Conservation (phyloP, 2,113 vertebrate genomes). For the Centropus unirufus region DNA sequence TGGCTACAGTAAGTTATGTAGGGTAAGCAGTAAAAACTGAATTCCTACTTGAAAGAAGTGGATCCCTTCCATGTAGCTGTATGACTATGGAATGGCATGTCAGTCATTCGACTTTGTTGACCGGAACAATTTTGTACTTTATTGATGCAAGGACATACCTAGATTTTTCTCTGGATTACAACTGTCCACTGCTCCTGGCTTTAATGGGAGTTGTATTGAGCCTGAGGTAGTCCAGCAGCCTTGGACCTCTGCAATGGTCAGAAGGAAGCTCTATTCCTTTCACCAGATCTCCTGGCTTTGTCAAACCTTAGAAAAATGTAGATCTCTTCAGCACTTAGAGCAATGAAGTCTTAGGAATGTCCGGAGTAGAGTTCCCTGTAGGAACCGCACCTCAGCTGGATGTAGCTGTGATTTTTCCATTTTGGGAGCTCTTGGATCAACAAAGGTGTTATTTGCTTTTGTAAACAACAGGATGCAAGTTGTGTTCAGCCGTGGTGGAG, state of each 20-base stretch:
- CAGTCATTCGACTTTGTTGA: not conserved
- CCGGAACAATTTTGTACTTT: not conserved
- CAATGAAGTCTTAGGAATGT: not conserved
- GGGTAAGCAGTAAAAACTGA: not conserved
- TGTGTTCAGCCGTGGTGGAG: not conserved
- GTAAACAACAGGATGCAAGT: not conserved
- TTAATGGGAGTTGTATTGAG: not conserved
- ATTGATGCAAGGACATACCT: not conserved
- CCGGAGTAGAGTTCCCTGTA: not conserved
- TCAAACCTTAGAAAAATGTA: not conserved
- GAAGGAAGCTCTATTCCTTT: not conserved
- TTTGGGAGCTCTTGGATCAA: not conserved
- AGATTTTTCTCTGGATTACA: not conserved
- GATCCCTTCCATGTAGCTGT: not conserved
- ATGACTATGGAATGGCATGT: not conserved
- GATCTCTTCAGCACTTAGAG: not conserved
- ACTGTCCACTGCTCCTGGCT: not conserved
- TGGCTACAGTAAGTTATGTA: not conserved
- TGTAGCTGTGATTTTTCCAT: not conserved
- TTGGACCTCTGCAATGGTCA: not conserved
- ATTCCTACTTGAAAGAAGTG: not conserved
- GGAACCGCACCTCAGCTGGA: not conserved
- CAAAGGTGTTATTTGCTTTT: not conserved
- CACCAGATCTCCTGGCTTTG: not conserved
- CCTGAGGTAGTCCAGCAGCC: not conserved